Evolutionary conservation across 2,888 invertebrate species (phyloP).

Genomic region (Ormyrus rosae): DNA sequence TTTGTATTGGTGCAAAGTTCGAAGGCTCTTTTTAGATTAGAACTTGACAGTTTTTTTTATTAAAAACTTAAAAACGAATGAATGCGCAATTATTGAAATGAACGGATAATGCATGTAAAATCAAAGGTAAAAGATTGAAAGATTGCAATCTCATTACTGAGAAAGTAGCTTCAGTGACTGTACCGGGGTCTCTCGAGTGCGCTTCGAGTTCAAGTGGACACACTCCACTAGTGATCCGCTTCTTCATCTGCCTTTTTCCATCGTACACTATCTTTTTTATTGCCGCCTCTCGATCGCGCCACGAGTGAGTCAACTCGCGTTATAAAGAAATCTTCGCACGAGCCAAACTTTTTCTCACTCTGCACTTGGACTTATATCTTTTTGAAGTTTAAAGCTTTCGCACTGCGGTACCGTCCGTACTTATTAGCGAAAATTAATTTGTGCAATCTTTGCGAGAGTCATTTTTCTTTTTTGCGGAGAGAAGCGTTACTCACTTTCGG

Average conservation of each 20-base stretch:
- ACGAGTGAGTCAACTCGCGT: slow-evolving; percentile 36
- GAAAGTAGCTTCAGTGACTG: slow-evolving; percentile 33
- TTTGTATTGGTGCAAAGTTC: not conserved
- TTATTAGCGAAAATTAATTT: too few relatives aligned
- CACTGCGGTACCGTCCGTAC: too few relatives aligned
- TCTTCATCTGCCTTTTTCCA: slow-evolving; percentile 50
- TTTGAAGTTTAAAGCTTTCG: too few relatives aligned
- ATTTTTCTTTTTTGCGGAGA: not conserved
- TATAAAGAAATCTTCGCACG: slow-evolving; percentile 23
- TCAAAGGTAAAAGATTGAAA: slow-evolving; percentile 21
- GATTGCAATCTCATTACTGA: slow-evolving; percentile 20
- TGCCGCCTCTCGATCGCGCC: slow-evolving; percentile 1
- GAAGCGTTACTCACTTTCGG: slow-evolving; percentile 19
- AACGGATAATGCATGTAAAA: not conserved
- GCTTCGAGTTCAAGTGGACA: slow-evolving; percentile 62
- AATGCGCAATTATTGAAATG: not conserved
- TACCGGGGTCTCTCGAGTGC: slow-evolving; percentile 59
- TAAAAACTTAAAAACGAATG: not conserved
- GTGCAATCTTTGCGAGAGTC: too few relatives aligned
- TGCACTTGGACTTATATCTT: slow-evolving; percentile 9
- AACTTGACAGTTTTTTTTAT: not conserved
- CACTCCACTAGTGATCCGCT: slow-evolving; percentile 68
- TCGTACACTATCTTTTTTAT: slow-evolving; percentile 43
- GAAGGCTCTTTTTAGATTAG: not conserved
- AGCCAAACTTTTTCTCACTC: slow-evolving; percentile 25